Percentiles rank a stretch among this genome's conserved stretches.
These are phyloP conservation scores for Drosophila mimetica DNA, from an alignment of 2,888 invertebrate species.

Conservation along the genomic window DNA sequence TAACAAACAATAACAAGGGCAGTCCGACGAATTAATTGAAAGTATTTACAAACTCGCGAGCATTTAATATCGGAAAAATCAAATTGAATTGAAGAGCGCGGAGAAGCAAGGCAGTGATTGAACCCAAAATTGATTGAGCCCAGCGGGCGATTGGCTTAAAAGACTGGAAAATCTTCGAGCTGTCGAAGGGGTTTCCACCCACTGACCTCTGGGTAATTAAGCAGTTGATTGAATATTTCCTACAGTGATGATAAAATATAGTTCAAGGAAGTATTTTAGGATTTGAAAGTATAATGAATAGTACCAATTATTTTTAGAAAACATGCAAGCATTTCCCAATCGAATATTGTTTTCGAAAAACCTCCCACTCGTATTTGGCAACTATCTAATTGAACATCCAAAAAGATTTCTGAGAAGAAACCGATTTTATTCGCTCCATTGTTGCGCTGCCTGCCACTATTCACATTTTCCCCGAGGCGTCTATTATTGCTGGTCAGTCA, in stretches of 20 bases:
- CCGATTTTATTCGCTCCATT: conserved; percentile 4
- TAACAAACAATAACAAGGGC: conserved; percentile 62
- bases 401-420: conserved; percentile 16
- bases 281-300: not conserved
- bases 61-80: conserved; percentile 30
- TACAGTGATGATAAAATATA: not conserved
- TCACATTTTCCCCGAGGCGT: conserved; percentile 14
- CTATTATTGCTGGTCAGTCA: conserved; percentile 32
- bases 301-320: too few relatives aligned
- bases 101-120: conserved; percentile 12
- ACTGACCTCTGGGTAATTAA: conserved; percentile 33
- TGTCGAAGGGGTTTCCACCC: conserved; percentile 27
- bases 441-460: conserved; percentile 12
- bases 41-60: conserved; percentile 35
- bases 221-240: conserved; percentile 16
- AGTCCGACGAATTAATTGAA: conserved; percentile 57
- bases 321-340: conserved; percentile 22
- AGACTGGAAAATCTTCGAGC: conserved; percentile 16
- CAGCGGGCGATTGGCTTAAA: conserved; percentile 23
- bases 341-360: conserved; percentile 7
- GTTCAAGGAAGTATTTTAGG: not conserved
- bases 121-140: conserved; percentile 20
- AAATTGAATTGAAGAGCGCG: conserved; percentile 20
- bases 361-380: conserved; percentile 7
- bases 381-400: conserved; percentile 20